Evolutionary conservation across 2,888 invertebrate genomes (phyloP).

Genomic region (Andrena praecox): DNA sequence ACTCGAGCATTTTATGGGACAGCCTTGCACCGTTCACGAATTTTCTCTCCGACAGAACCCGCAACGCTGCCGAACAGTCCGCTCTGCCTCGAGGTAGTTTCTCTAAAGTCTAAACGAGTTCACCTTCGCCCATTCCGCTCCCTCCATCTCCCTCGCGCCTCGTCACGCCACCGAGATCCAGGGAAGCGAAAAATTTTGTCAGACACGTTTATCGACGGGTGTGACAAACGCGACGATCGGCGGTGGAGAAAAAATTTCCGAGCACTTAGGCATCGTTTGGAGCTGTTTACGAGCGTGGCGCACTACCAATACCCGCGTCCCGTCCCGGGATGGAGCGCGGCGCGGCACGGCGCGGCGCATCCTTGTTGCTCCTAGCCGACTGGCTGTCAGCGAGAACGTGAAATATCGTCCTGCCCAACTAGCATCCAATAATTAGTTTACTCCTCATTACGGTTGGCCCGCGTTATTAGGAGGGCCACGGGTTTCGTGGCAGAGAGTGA

Average conservation of each 20-base stretch:
- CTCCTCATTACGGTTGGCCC: slow-evolving; percentile 82
- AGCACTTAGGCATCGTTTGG: slow-evolving; percentile 47
- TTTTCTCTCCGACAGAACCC: background rate
- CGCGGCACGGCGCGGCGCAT: slow-evolving; percentile 42
- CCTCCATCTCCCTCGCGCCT: too few species aligned
- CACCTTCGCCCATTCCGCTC: too few species aligned
- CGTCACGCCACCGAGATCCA: too few species aligned
- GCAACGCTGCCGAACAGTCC: background rate
- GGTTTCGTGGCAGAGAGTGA: slow-evolving; percentile 49
- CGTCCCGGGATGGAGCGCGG: slow-evolving; percentile 24
- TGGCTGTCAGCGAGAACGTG: slow-evolving; percentile 81
- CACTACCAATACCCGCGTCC: slow-evolving; percentile 18
- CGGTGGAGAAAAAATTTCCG: slow-evolving; percentile 35
- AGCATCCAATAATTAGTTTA: slow-evolving; percentile 84
- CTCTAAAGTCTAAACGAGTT: too few species aligned
- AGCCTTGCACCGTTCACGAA: slow-evolving; percentile 28
- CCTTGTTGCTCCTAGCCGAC: slow-evolving; percentile 77
- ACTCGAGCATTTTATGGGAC: slow-evolving; percentile 16
- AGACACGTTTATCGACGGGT: background rate
- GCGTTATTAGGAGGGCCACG: slow-evolving; percentile 79
- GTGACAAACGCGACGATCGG: slow-evolving; percentile 2
- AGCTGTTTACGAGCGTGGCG: slow-evolving; percentile 67
- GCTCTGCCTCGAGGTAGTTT: too few species aligned
- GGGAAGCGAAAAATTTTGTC: background rate
- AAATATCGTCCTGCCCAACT: slow-evolving; percentile 82